Base-by-base conservation (phyloP, 1,140 invertebrate species). In the Leptopilina clavipes region DNA sequence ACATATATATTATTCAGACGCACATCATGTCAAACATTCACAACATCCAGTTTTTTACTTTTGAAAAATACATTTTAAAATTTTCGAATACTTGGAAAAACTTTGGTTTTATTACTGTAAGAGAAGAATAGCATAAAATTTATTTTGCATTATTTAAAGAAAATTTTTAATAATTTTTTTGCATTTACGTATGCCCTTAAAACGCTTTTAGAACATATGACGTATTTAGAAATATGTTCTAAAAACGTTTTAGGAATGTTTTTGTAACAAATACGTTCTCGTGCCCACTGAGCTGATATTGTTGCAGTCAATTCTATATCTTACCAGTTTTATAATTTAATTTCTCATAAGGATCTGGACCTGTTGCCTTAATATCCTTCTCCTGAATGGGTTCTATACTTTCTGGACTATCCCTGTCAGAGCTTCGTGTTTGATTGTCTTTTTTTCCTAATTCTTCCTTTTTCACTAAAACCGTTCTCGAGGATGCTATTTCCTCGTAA, bases 291-390 rank as follows among this genome's bases (percentile, higher is more conserved):
- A 31, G 5, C 5, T 31, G 25, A 2, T 31, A 31, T n/a, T n/a
- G 25, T 1, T 31, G 25, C 25, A 31, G 5, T 31, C 25, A 37
- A 70, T 31, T 44, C 12, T 59, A 75, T 74, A 7, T 71, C 86
- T 89, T 77, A 92, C 91, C 91, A 76, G 85, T 86, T 87, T 87
- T 91, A 72, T 90, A 90, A 80, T 91, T 89, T 3, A 92, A 85
- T 86, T 92, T 92, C 17, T 92, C 91, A 43, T 90, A 92, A 18
- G 90, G 91, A 82, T 92, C 92, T 0, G 89, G 90, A 14, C 90
- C 91, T 40, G 88, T 91, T 1, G 91, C 90, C 75, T 89, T 91
- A 43, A 90, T 85, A 75, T 92, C 90, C 48, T 89, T 88, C 22
- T 91, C 90, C 43, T 90, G 83, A 17, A 89, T 77, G 0, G 89